These are phyloP conservation scores for Drosophila planitibia DNA, from an alignment of 2,888 invertebrate genomes.

Conservation along the genomic window DNA sequence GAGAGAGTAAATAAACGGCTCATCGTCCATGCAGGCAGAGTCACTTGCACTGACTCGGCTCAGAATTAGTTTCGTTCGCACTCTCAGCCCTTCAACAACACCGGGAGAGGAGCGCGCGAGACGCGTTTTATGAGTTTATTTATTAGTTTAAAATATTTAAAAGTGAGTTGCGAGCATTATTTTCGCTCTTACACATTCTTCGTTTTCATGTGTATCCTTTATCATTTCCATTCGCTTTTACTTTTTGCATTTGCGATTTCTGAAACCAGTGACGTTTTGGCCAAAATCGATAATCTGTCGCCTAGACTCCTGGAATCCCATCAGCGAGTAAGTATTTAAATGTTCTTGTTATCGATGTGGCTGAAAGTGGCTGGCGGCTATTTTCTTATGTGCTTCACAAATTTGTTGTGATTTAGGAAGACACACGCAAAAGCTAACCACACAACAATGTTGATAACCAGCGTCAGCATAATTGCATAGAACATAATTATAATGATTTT, in stretches of 20 bases:
- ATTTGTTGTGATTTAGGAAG: constrained; percentile 20
- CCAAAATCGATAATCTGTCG: constrained; percentile 73
- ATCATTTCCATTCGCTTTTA: constrained; percentile 1
- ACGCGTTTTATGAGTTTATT: not conserved
- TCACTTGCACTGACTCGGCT: constrained; percentile 15
- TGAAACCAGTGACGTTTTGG: constrained; percentile 53
- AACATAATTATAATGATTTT: constrained; percentile 37
- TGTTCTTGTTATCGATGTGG: not conserved
- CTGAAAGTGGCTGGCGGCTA: not conserved
- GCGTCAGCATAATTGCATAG: constrained; percentile 12
- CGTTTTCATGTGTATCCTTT: constrained; percentile 2
- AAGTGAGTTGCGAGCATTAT: constrained; percentile 31
- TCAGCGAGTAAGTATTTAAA: constrained; percentile 64
- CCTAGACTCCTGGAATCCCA: constrained; percentile 41
- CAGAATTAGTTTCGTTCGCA: constrained; percentile 41
- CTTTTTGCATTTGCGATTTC: constrained; percentile 21
- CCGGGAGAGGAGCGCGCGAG: not conserved
- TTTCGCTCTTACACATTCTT: constrained; percentile 13
- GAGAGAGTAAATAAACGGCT: constrained; percentile 7
- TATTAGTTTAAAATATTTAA: not conserved
- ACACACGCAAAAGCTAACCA: constrained; percentile 37
- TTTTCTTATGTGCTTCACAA: not conserved
- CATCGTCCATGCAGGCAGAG: constrained; percentile 16
- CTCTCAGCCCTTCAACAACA: constrained; percentile 39
- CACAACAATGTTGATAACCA: constrained; percentile 23